A percentile compares a stretch with the other conserved stretches of the same genome.
These are phyloP conservation scores for Zosterops hypoxanthus DNA, from an alignment of 2,113 vertebrate genomes.

Conservation along the genomic window DNA sequence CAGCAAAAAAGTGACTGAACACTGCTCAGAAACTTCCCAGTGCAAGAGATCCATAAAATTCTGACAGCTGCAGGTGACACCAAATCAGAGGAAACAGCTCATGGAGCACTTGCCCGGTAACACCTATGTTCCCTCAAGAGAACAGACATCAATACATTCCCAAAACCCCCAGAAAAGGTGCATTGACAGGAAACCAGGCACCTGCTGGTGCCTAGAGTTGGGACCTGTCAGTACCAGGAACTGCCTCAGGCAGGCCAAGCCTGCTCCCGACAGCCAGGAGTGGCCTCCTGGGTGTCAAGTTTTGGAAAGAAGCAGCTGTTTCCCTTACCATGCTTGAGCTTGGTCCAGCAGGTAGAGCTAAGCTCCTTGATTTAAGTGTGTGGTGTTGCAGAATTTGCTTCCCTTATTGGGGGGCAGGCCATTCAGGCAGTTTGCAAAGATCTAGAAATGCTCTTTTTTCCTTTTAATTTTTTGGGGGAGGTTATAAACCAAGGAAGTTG, in stretches of 20 bases:
- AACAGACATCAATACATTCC: not conserved
- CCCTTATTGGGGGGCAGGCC: not conserved
- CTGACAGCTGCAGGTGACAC: not conserved
- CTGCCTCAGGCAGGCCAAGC: not conserved
- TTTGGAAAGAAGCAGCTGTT: not conserved
- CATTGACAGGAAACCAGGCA: not conserved
- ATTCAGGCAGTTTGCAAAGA: not conserved
- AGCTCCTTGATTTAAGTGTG: not conserved
- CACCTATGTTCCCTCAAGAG: not conserved
- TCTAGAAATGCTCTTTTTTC: not conserved
- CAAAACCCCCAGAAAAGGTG: not conserved
- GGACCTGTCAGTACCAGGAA: not conserved
- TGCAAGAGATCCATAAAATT: not conserved
- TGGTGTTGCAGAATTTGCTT: not conserved
- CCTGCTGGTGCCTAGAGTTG: not conserved
- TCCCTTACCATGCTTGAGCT: not conserved
- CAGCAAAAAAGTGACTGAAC: not conserved
- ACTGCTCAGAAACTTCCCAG: not conserved
- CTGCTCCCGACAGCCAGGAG: fast-evolving
- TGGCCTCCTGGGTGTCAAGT: not conserved
- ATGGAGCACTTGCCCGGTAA: not conserved
- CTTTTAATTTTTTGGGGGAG: not conserved
- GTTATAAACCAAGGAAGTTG: not conserved
- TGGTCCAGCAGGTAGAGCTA: not conserved
- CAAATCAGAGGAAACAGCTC: not conserved